These are phyloP conservation scores for Ammodytes dubius DNA, from an alignment of 2,113 vertebrate species.

Conservation along the genomic window DNA sequence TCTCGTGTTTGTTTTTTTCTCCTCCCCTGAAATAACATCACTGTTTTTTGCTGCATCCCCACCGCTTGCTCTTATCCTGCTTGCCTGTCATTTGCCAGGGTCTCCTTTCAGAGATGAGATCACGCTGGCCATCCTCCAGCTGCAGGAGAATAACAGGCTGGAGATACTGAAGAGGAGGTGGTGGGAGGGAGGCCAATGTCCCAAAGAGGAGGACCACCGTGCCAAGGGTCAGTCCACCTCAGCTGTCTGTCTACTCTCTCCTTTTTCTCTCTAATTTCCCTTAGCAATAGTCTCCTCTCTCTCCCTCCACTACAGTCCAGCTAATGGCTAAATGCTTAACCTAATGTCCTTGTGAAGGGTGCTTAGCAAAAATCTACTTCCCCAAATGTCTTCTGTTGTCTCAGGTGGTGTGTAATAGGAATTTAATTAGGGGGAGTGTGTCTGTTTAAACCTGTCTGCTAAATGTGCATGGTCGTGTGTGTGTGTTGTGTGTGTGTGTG, in stretches of 20 bases:
- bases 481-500: slow-evolving; percentile 8
- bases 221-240: slow-evolving; percentile 88
- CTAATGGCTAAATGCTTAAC: slow-evolving; percentile 69
- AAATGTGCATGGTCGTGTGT: not conserved
- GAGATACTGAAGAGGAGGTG: slow-evolving; percentile 95
- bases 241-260: slow-evolving; percentile 52
- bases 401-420: slow-evolving; percentile 63
- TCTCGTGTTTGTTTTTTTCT: slow-evolving; percentile 29
- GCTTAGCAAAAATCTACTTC: slow-evolving; percentile 60
- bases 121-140: slow-evolving; percentile 92
- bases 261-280: slow-evolving; percentile 62
- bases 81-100: slow-evolving; percentile 78
- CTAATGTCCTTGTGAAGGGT: slow-evolving; percentile 73
- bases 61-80: slow-evolving; percentile 45
- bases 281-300: slow-evolving; percentile 60
- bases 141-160: slow-evolving; percentile 94
- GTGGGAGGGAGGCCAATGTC: slow-evolving; percentile 96
- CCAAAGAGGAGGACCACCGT: slow-evolving; percentile 93
- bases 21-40: slow-evolving; percentile 26
- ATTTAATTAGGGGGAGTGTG: slow-evolving; percentile 49
- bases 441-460: slow-evolving; percentile 9
- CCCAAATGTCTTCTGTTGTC: slow-evolving; percentile 67
- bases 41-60: slow-evolving; percentile 8
- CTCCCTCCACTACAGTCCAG: slow-evolving; percentile 57
- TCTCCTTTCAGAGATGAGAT: slow-evolving; percentile 94